Conservation (phyloP, 92 coral and sea anemone species). For the Pocillopora grandis region DNA sequence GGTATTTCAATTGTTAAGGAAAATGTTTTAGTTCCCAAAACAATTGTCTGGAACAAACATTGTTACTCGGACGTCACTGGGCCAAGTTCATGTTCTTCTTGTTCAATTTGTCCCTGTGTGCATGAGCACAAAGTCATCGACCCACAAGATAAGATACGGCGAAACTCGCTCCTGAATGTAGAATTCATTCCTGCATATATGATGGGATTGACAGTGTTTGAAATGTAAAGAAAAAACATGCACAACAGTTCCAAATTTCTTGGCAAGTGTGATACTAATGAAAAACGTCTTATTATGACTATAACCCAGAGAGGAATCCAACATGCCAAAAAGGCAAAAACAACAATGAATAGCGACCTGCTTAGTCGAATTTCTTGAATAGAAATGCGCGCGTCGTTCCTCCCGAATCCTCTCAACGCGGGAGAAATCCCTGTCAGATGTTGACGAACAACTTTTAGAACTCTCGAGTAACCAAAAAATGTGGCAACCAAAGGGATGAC, state of each 20-base stretch:
- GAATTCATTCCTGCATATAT: slow-evolving; percentile 54
- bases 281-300: slow-evolving; percentile 33
- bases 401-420: background rate
- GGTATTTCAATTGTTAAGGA: too few relatives aligned
- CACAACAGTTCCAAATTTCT: slow-evolving; percentile 32
- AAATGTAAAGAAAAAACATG: slow-evolving; percentile 46
- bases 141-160: slow-evolving; percentile 28
- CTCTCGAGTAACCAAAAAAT: slow-evolving; percentile 23
- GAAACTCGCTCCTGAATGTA: slow-evolving; percentile 32
- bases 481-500: slow-evolving; percentile 21
- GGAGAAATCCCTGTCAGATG: slow-evolving; percentile 22
- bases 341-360: slow-evolving; percentile 31
- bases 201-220: slow-evolving; percentile 32
- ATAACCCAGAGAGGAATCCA: slow-evolving; percentile 49
- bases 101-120: background rate
- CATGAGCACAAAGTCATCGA: background rate
- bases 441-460: slow-evolving; percentile 14
- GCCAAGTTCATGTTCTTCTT: background rate
- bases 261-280: slow-evolving; percentile 10
- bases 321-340: slow-evolving; percentile 35
- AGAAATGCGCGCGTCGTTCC: slow-evolving; percentile 7
- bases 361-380: slow-evolving; percentile 36
- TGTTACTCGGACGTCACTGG: too few relatives aligned
- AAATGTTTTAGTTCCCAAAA: too few relatives aligned
- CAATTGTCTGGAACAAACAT: too few relatives aligned